These are phyloP conservation scores for Xiphophorus birchmanni DNA, from an alignment of 2,797 vertebrate species.

Conservation along the genomic window DNA sequence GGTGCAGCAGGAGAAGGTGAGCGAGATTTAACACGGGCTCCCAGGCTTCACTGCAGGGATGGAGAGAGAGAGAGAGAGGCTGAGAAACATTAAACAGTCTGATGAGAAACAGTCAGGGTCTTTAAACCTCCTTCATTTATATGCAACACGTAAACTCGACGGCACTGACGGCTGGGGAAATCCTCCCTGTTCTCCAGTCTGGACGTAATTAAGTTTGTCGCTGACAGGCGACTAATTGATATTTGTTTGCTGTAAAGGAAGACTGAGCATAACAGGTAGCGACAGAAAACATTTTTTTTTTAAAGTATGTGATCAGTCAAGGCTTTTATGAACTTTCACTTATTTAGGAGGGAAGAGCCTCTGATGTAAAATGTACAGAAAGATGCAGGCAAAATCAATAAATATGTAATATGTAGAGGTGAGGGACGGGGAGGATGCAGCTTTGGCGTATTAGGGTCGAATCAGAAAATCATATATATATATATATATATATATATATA, in stretches of 20 bases:
- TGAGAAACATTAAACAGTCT: constrained; percentile 4
- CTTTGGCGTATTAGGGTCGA: neutral
- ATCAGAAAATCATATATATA: neutral
- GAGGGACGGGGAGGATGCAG: neutral
- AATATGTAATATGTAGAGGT: neutral
- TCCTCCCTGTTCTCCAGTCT: neutral
- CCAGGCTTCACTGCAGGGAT: constrained; percentile 20
- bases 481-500: neutral
- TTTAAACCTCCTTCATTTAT: constrained; percentile 14
- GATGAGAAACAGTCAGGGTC: neutral
- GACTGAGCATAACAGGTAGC: too few relatives aligned
- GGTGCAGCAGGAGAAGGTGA: constrained; percentile 14
- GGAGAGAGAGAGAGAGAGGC: constrained; percentile 20
- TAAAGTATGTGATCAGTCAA: neutral
- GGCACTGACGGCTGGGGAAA: neutral
- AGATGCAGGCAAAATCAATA: neutral
- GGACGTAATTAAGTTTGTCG: neutral
- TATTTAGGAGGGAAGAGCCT: neutral
- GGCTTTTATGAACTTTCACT: neutral
- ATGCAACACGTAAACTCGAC: constrained; percentile 19
- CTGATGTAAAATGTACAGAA: neutral
- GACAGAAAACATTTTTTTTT: too few relatives aligned
- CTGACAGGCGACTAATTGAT: neutral
- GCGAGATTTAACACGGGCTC: constrained; percentile 28
- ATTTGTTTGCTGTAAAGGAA: too few relatives aligned